These are phyloP conservation scores for Papilio dardanus DNA, from an alignment of 1,140 invertebrate genomes.

Conservation along the genomic window DNA sequence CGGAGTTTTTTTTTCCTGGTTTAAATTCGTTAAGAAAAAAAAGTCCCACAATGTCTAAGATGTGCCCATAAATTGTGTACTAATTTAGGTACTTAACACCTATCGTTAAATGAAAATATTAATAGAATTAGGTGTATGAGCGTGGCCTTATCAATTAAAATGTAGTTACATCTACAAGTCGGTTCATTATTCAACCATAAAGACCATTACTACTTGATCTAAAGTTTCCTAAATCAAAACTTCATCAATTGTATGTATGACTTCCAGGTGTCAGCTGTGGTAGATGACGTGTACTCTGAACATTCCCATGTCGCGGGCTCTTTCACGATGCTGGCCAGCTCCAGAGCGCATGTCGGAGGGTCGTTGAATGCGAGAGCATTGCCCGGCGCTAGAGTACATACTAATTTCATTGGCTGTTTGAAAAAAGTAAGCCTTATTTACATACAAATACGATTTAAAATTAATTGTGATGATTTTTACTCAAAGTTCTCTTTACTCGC, in stretches of 20 bases:
- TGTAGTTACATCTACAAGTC: too few relatives aligned
- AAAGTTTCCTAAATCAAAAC: not conserved
- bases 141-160: too few relatives aligned
- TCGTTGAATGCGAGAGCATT: constrained; percentile 90
- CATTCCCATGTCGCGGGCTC: constrained; percentile 95
- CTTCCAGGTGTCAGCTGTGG: constrained; percentile 92
- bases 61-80: too few relatives aligned
- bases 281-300: constrained; percentile 95
- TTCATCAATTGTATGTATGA: not conserved
- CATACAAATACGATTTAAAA: not conserved
- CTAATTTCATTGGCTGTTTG: constrained; percentile 97
- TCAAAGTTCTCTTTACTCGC: constrained; percentile 29
- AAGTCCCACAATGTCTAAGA: not conserved
- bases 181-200: too few relatives aligned
- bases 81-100: too few relatives aligned
- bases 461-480: not conserved
- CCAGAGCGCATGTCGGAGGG: constrained; percentile 94
- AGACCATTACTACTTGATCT: too few relatives aligned
- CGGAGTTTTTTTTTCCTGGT: not conserved
- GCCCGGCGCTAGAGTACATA: constrained; percentile 92
- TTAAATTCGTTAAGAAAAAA: not conserved
- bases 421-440: constrained; percentile 88
- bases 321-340: constrained; percentile 94
- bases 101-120: too few relatives aligned
- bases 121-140: too few relatives aligned